These are phyloP conservation scores for Pocillopora meandrina DNA, from an alignment of 92 coral and sea anemone genomes.

Conservation along the genomic window DNA sequence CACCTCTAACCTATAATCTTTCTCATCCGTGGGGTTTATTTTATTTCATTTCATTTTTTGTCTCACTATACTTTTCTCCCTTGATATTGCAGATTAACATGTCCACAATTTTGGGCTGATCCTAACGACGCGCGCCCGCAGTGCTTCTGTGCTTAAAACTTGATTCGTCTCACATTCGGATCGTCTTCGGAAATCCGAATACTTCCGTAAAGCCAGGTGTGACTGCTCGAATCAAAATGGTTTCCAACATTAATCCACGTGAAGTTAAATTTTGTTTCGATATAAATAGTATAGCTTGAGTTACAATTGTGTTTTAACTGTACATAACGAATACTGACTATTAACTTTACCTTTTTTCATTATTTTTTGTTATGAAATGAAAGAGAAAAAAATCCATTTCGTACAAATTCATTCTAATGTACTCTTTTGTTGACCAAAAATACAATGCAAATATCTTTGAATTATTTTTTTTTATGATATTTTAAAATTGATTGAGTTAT, in stretches of 20 bases:
- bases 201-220: background rate
- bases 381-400: background rate
- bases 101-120: background rate
- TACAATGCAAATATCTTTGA: background rate
- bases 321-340: background rate
- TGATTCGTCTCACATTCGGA: background rate
- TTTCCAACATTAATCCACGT: background rate
- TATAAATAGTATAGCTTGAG: slow-evolving; percentile 2
- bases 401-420: background rate
- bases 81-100: background rate
- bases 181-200: background rate
- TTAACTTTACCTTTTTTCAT: background rate
- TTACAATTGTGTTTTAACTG: background rate
- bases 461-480: too few relatives aligned
- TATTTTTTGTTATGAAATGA: background rate
- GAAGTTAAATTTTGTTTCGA: background rate
- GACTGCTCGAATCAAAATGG: background rate
- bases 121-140: background rate
- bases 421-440: too few relatives aligned
- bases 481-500: too few relatives aligned
- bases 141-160: background rate
- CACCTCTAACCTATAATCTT: too few relatives aligned
- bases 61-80: background rate
- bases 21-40: too few relatives aligned
- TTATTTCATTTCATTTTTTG: too few relatives aligned